Conservation (phyloP, 2,113 vertebrate species). For the Tangachromis dhanisi region DNA sequence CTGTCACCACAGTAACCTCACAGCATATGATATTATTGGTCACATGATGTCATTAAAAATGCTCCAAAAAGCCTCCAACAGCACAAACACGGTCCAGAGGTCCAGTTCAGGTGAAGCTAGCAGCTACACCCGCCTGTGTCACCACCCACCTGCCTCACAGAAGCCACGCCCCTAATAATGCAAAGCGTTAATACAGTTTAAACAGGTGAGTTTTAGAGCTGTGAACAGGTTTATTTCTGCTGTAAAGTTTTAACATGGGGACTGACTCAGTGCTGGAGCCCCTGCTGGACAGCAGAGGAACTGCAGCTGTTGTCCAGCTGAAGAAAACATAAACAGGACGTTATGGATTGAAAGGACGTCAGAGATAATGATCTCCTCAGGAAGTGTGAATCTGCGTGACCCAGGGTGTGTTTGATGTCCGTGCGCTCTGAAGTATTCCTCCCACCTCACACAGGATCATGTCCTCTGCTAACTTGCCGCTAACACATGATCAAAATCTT, state of each 20-base stretch:
- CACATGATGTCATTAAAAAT: background rate
- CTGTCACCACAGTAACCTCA: background rate
- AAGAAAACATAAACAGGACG: background rate
- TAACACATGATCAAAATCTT: background rate
- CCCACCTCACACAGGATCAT: background rate
- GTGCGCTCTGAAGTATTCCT: background rate
- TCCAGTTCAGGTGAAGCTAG: background rate
- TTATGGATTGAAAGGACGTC: background rate
- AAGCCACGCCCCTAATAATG: background rate
- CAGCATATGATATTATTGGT: background rate
- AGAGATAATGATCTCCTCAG: background rate
- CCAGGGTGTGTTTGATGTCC: background rate
- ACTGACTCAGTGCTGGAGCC: background rate
- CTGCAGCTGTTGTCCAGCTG: background rate
- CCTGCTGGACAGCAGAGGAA: background rate
- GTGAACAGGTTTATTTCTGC: accelerated
- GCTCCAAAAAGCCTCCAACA: background rate
- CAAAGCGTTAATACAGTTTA: accelerated
- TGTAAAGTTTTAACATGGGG: background rate
- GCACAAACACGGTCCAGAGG: background rate
- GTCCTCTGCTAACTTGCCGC: background rate
- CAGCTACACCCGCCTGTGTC: background rate
- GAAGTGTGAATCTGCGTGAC: background rate
- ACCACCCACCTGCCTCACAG: background rate
- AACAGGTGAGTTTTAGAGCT: background rate